A percentile compares a stretch with the other conserved stretches of the same genome.
phyloP scores from a whole-genome alignment of 2,888 invertebrate species.

The Torymus texanus region DNA sequence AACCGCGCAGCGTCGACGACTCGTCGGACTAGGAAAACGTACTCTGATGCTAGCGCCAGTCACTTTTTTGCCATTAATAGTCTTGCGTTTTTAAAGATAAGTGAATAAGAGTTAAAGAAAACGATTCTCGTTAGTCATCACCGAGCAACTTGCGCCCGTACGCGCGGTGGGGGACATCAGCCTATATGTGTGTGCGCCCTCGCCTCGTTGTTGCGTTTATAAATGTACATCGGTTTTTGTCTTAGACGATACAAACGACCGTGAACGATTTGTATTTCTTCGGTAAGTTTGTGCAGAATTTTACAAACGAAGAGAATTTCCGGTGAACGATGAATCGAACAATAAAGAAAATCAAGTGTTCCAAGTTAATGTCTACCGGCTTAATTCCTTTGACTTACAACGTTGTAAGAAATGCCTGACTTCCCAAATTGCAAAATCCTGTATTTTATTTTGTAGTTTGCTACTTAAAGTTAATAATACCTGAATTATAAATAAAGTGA shows the following conservation, averaged over 20 bases:
- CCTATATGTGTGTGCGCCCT: no score
- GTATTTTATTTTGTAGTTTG: constrained; percentile 60
- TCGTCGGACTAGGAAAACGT: no score
- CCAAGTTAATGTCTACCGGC: not conserved
- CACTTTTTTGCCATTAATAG: constrained; percentile 49
- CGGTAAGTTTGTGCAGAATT: not conserved
- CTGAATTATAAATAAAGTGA: constrained; percentile 55
- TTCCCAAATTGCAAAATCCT: constrained; percentile 51
- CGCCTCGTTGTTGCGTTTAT: no score
- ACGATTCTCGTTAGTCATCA: constrained; percentile 17
- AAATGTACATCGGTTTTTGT: not conserved
- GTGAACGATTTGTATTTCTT: constrained; percentile 16
- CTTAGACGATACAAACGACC: constrained; percentile 4
- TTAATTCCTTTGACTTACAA: constrained; percentile 15
- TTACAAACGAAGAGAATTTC: not conserved
- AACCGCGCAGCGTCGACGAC: no score
- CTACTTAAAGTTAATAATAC: constrained; percentile 55
- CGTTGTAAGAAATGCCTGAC: constrained; percentile 33
- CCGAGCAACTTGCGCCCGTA: not conserved
- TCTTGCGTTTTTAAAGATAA: constrained; percentile 25
- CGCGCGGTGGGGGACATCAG: no score
- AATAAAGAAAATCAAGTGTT: constrained; percentile 13
- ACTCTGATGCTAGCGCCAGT: constrained; percentile 11
- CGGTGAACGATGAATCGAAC: not conserved
- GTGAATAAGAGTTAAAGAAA: not conserved